Evolutionary conservation across 2,113 vertebrate species (phyloP), one percentile per base, ranked within the genome.

Genomic region (Pollachius pollachius): DNA sequence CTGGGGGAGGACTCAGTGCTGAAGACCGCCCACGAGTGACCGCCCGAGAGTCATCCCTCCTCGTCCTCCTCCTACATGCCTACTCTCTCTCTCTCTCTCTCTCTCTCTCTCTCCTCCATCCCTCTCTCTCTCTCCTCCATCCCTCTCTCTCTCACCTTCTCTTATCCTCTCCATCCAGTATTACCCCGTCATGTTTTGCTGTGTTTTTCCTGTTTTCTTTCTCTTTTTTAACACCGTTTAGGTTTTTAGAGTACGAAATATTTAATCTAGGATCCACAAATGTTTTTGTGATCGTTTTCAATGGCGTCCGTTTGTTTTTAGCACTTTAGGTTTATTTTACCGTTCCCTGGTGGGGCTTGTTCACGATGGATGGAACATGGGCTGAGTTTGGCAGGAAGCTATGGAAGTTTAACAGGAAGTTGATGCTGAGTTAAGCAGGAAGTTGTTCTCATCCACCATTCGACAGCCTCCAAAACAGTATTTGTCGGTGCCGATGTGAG

Each of bases 1-100:
- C 82, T 99, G 78, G 97, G 97, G 66, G 96, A 98, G 90, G 96
- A 99, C 82, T 99, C 97, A 1, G 96, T 97, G 70, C 94, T 98
- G 81, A 97, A 94, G 91, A 96, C 95, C 15, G 83, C 82, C 23
- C 92, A 92, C 34, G 90, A 82, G 62, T 87, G 81, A 76, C 79
- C 18, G 60, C 23, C 23, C 37, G 37, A 1, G 37, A 41, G 37
- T 41, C 6, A 41, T 41, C 11, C 37, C 11, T 41, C 11, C 37
- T 41, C 37, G 6, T 41, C 37, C 37, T 4, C 37, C 19, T 23
- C 48, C 74, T 18, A 37, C 64, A 30, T 37, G 7, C 4, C 68
- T 60, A 64, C 34, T 70, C 63, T 48, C 25, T 34, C 1, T 23
- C 0, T 64, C 30, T 52, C 65, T 67, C 58, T 4, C 52, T 15